A percentile compares a stretch with the other conserved stretches of the same genome.
Conservation (phyloP, 2,113 vertebrate genomes). For the Gymnobelideus leadbeateri region DNA sequence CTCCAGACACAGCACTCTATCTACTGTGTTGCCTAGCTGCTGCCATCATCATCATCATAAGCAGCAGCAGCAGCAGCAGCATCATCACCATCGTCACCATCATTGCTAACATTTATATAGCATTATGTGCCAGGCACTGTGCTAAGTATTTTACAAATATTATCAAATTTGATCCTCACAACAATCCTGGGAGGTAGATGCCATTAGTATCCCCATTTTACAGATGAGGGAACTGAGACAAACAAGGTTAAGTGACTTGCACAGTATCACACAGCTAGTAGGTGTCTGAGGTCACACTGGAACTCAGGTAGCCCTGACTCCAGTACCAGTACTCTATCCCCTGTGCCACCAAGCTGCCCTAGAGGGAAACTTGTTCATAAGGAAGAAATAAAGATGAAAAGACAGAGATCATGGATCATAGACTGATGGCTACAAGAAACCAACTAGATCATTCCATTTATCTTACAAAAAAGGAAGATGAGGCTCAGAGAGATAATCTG, state of each 20-base stretch:
- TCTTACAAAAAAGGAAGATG: not conserved
- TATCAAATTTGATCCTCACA: no score
- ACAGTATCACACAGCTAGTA: not conserved
- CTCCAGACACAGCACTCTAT: no score
- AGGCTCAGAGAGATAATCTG: not conserved
- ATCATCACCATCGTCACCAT: no score
- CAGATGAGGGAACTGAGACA: not conserved
- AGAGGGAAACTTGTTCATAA: not conserved
- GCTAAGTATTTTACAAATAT: no score
- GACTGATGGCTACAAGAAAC: not conserved
- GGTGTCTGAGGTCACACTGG: not conserved
- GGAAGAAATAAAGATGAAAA: not conserved
- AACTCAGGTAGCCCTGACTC: not conserved
- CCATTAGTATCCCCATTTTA: no score
- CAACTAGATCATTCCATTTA: not conserved
- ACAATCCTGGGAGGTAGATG: no score
- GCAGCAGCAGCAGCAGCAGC: no score
- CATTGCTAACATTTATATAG: no score
- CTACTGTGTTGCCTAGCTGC: no score
- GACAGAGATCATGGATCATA: not conserved
- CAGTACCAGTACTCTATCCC: not conserved
- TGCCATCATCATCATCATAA: no score
- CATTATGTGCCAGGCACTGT: no score
- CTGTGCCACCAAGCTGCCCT: not conserved
- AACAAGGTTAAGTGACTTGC: not conserved